Percentiles rank a stretch among this genome's conserved stretches.
Evolutionary conservation across 1,140 invertebrate genomes (phyloP).

Genomic region (Megathymus violae): DNA sequence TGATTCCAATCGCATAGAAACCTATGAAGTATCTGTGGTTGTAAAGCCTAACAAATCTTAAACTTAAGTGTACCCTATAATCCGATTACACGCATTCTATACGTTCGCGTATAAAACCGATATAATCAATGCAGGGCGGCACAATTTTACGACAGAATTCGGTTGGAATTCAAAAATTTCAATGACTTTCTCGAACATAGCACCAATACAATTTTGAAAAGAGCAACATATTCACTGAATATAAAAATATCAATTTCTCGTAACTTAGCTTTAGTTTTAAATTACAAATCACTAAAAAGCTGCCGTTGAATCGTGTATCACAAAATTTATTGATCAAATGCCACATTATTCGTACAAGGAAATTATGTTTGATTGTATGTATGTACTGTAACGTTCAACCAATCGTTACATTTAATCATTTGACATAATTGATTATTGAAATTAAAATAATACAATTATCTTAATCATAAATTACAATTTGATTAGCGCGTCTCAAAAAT

Average conservation of each 20-base stretch:
- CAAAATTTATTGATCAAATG: too few relatives aligned
- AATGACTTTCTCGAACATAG: slow-evolving; percentile 44
- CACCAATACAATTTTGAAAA: slow-evolving; percentile 48
- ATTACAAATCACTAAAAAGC: slow-evolving; percentile 10
- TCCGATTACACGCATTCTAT: slow-evolving; percentile 76
- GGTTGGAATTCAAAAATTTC: slow-evolving; percentile 15
- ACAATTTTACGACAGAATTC: slow-evolving; percentile 13
- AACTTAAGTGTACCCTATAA: slow-evolving; percentile 68
- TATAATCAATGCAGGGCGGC: slow-evolving; percentile 74
- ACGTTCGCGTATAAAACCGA: slow-evolving; percentile 64
- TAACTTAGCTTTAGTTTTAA: slow-evolving; percentile 2
- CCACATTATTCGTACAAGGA: too few relatives aligned
- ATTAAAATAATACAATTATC: slow-evolving; percentile 17
- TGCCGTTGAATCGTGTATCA: slow-evolving; percentile 36
- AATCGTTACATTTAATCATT: not conserved
- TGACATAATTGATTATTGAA: slow-evolving; percentile 4
- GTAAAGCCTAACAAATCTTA: slow-evolving; percentile 77
- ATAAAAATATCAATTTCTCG: not conserved
- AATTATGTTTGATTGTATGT: too few relatives aligned
- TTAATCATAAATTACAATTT: not conserved
- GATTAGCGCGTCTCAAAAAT: not conserved
- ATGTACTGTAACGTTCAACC: not conserved
- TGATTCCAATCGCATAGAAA: slow-evolving; percentile 35
- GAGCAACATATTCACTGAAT: slow-evolving; percentile 9
- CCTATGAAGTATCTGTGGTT: slow-evolving; percentile 54